Percentiles rank a stretch among this genome's conserved stretches.
Evolutionary conservation across 2,797 vertebrate species (phyloP).

Genomic region (Lutjanus argentimaculatus): DNA sequence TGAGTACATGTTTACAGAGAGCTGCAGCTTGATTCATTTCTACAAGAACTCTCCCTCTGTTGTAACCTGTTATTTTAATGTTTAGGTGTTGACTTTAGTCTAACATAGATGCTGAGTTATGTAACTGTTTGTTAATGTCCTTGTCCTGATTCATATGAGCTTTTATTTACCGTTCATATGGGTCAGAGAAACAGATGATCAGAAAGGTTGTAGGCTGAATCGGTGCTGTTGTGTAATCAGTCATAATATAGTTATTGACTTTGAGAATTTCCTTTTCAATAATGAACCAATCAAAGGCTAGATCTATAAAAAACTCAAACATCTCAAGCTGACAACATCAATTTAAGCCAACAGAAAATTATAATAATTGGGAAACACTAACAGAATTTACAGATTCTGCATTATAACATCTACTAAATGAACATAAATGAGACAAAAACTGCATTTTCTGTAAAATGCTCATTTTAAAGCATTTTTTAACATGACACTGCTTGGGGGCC

Average conservation of each 20-base stretch:
- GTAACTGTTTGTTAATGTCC: rapidly evolving
- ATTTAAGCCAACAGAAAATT: no score
- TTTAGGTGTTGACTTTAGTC: not conserved
- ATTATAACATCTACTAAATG: no score
- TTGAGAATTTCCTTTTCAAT: not conserved
- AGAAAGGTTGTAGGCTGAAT: not conserved
- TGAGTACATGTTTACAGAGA: rapidly evolving
- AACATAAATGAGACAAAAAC: no score
- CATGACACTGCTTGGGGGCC: no score
- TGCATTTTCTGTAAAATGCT: no score
- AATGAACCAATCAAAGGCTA: no score
- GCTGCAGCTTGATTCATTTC: not conserved
- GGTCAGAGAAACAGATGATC: not conserved
- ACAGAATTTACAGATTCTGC: no score
- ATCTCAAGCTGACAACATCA: no score
- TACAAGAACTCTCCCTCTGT: not conserved
- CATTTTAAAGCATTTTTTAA: no score
- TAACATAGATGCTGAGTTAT: not conserved
- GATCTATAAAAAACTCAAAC: no score
- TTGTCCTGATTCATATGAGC: not conserved
- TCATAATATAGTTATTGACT: not conserved
- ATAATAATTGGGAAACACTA: no score
- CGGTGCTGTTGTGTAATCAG: not conserved
- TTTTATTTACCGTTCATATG: not conserved
- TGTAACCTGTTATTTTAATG: not conserved